These are phyloP conservation scores for Mimachlamys varia DNA, from an alignment of 2,888 invertebrate species.

Conservation along the genomic window DNA sequence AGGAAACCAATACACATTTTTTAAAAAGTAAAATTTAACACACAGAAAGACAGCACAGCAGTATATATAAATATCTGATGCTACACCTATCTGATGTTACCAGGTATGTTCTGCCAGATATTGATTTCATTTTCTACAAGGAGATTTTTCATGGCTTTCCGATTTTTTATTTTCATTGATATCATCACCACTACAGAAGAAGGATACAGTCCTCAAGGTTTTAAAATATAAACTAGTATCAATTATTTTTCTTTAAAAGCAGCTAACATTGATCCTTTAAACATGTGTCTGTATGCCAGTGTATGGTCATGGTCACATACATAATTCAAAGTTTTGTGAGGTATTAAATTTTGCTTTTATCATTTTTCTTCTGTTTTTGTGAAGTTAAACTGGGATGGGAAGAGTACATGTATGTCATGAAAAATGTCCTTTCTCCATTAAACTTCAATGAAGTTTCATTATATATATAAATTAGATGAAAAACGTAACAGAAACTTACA, in stretches of 20 bases:
- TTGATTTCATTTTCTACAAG: background rate
- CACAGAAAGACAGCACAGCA: background rate
- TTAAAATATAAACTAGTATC: background rate
- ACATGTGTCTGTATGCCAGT: no score
- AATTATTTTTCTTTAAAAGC: background rate
- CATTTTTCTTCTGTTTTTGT: no score
- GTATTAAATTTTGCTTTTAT: no score
- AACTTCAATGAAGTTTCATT: background rate
- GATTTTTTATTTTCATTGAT: background rate
- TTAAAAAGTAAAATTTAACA: background rate
- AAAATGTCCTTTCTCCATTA: no score
- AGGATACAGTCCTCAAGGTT: background rate
- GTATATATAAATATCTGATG: background rate
- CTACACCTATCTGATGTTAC: background rate
- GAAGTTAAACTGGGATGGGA: no score
- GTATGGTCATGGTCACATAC: no score
- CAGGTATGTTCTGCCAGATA: background rate
- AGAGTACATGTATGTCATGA: no score
- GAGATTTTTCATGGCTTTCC: background rate
- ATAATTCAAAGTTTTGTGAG: no score
- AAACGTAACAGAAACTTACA: slow-evolving; percentile 68
- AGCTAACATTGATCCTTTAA: no score
- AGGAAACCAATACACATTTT: background rate
- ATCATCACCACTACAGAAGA: background rate
- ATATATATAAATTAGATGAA: slow-evolving; percentile 36